Evolutionary conservation across 2,888 invertebrate genomes (phyloP).

Genomic region (Mycalesis mineus): DNA sequence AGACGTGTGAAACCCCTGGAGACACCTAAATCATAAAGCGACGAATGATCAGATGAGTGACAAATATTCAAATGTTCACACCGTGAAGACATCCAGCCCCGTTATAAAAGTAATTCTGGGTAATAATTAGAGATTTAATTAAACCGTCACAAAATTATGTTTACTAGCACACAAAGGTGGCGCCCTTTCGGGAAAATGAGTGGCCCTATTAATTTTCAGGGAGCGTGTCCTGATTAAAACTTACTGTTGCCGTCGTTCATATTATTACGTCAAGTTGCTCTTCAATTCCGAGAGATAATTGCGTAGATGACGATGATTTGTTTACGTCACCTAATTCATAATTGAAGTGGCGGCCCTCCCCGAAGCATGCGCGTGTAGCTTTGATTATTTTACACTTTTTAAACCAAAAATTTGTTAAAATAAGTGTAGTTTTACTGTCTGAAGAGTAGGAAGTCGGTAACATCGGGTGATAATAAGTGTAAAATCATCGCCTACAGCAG

Average conservation of each 20-base stretch:
- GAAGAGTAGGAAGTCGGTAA: too few relatives aligned
- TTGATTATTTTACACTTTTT: too few relatives aligned
- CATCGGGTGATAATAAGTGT: too few relatives aligned
- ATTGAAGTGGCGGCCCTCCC: too few relatives aligned
- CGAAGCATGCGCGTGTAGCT: too few relatives aligned
- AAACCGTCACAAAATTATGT: conserved; percentile 26
- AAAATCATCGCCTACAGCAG: too few relatives aligned
- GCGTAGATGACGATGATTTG: not conserved
- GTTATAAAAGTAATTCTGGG: conserved; percentile 18
- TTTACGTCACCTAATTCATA: not conserved
- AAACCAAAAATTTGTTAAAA: too few relatives aligned
- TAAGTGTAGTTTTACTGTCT: too few relatives aligned
- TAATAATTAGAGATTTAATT: conserved; percentile 27
- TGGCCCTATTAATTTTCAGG: conserved; percentile 35
- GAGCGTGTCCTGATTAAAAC: conserved; percentile 40
- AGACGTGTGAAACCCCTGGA: too few relatives aligned
- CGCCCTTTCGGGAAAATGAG: conserved; percentile 25
- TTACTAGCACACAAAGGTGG: conserved; percentile 18
- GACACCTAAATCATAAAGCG: too few relatives aligned
- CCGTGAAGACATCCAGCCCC: not conserved
- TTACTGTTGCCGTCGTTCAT: conserved; percentile 33
- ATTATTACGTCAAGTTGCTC: conserved; percentile 39
- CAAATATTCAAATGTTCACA: not conserved
- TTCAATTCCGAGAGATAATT: conserved; percentile 29
- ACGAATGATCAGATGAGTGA: too few relatives aligned